Evolutionary conservation across 2,113 vertebrate species (phyloP), one percentile per base, ranked within the genome.

Genomic region (Megaceryle torquata): DNA sequence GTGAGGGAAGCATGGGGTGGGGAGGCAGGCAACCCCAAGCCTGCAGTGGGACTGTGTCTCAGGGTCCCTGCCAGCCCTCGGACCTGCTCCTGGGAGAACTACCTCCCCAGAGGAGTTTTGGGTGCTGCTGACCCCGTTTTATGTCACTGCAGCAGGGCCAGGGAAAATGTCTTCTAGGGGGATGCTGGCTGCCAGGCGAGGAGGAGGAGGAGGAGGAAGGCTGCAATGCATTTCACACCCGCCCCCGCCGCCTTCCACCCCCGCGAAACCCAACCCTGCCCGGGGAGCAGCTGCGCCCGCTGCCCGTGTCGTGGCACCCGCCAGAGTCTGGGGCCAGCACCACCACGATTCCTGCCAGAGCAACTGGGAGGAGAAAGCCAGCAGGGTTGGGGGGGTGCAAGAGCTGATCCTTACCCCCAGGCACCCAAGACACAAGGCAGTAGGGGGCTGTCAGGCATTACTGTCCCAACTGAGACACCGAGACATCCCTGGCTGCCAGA

Each of bases 221-320:
- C 76, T 81, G 89, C 75, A 81, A 85, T 87, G 78, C 68, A 89
- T 95, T 97, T 92, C 94, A 92, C 95, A 92, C 93, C 76, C 65
- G 4, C 94, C 91, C 88, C 83, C 91, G 81, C 75, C 1, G 4
- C 94, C 60, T 68, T 86, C 94, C 88, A 5, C 91, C 86, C 91
- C 88, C 48, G 4, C 43, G 93, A 96, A 97, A 97, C 88, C 85
- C 93, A 94, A 94, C 88, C 93, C 94, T 85, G 86, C 87, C 88
- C 44, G 1, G 89, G 86, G 72, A 97, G 93, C 93, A 95, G 95
- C 95, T 95, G 93, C 76, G 2, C 93, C 80, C 82, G 33, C 15
- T 82, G 87, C 95, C 87, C 2, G 20, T 0, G 2, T 80, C 6
- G 22, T 12, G 1, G 86, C 89, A 94, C 87, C 70, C 44, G 1